Conservation (phyloP, 2,888 invertebrate species). For the Phoenoteleia sp. region DNA sequence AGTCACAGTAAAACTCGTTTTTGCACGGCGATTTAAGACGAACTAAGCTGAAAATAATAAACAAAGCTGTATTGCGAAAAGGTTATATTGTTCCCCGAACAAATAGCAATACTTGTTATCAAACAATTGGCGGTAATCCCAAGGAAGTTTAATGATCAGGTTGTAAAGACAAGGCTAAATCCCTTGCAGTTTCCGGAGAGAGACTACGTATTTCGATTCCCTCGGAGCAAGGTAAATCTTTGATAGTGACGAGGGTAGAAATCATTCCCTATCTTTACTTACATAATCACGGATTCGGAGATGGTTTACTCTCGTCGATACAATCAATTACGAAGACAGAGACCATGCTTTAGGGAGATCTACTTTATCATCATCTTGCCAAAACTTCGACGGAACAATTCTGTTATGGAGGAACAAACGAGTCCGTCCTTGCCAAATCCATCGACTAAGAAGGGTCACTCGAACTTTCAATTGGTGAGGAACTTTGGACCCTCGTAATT, state of each 20-base stretch:
- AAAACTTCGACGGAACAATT: constrained; percentile 60
- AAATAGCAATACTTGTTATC: constrained; percentile 48
- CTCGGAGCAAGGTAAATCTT: constrained; percentile 29
- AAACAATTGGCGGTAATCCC: constrained; percentile 53
- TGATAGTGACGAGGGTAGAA: constrained; percentile 53
- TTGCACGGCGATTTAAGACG: background rate
- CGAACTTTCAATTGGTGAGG: constrained; percentile 48
- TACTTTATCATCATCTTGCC: constrained; percentile 66
- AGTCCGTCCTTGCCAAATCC: constrained; percentile 41
- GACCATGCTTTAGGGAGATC: constrained; percentile 50
- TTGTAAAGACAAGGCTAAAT: constrained; percentile 59
- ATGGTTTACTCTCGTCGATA: constrained; percentile 62
- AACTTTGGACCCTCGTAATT: constrained; percentile 55
- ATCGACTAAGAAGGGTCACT: constrained; percentile 58
- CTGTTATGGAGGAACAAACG: constrained; percentile 48
- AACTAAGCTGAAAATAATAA: constrained; percentile 10
- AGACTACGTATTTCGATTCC: constrained; percentile 33
- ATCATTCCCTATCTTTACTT: constrained; percentile 42
- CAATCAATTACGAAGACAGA: constrained; percentile 60
- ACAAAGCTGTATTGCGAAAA: background rate
- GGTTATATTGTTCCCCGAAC: constrained; percentile 7
- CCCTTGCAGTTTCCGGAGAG: constrained; percentile 15
- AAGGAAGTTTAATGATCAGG: constrained; percentile 59
- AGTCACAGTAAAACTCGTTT: too few species aligned
- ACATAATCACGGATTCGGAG: constrained; percentile 53